Evolutionary conservation across 1,140 invertebrate genomes (phyloP), one percentile per base, ranked within the genome.

Genomic region (Drosophila orosa): DNA sequence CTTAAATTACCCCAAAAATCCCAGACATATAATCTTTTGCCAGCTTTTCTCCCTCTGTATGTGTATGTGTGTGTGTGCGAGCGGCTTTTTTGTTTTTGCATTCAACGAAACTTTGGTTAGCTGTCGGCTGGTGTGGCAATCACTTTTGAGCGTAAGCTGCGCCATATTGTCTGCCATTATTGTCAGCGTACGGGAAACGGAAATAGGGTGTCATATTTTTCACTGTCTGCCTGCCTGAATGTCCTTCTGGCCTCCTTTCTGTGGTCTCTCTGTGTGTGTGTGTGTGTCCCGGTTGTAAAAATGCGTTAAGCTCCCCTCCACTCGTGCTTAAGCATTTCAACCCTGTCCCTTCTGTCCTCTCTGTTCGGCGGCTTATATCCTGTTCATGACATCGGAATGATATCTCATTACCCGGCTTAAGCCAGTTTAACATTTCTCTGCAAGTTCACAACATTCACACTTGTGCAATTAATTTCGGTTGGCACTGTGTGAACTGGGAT

Each of bases 101-200:
- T 60, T 61, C 60, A 60, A 76, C 45, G 73, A 67, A 76, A 76
- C 52, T 76, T 76, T 73, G 69, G 68, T 71, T 72, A 72, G 68
- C 66, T 72, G 62, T 52, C 60, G 57, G 45, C 62, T 71, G 79
- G 55, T 63, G 61, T 47, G 74, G 80, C 80, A 83, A 83, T 83
- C 80, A 84, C 75, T 84, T 84, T 74, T 83, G 62, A 78, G 80
- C 76, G 80, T 84, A 84, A 84, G 80, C 80, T 74, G 80, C 75
- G 80, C 80, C 80, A 83, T 84, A 84, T 84, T 84, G 80, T 83
- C 80, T 79, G 80, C 80, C 80, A 83, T 83, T 83, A 83, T 83
- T 83, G 80, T 84, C 80, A 84, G 80, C 74, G 71, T 79, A 76
- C 76, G 62, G 75, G 63, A 79, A 84, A 79, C 75, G 80, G 80